phyloP scores from a whole-genome alignment of 2,113 vertebrate species.

The Melozone crissalis region DNA sequence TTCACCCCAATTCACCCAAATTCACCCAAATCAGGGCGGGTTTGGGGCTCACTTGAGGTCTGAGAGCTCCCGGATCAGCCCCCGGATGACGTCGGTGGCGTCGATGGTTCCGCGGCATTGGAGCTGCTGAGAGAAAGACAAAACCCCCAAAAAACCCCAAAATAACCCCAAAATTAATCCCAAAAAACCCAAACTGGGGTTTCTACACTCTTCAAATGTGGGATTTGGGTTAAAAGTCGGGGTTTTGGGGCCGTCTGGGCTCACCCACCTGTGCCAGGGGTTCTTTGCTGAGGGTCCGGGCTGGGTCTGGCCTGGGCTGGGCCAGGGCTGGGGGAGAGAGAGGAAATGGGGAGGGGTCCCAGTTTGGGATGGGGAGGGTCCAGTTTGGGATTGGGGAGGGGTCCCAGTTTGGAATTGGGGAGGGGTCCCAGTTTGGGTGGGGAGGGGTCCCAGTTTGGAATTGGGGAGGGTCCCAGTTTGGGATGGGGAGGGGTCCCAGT shows the following conservation, averaged over 20 bases:
- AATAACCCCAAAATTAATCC: no score
- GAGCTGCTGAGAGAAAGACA: neutral
- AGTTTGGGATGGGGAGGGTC: neutral
- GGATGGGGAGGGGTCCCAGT: neutral
- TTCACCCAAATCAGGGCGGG: no score
- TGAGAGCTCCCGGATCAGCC: neutral
- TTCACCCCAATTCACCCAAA: no score
- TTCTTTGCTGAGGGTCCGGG: fast-evolving
- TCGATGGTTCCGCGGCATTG: neutral
- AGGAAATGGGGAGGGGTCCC: neutral
- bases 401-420: no score
- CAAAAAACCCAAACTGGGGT: no score
- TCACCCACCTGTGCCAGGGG: neutral
- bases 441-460: no score
- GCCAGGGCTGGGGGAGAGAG: neutral
- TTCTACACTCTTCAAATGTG: neutral
- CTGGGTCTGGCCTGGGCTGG: neutral
- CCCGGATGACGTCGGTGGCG: fast-evolving
- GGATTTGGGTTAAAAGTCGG: neutral
- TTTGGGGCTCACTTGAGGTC: neutral
- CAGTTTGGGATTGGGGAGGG: no score
- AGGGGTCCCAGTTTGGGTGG: neutral
- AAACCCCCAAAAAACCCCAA: no score
- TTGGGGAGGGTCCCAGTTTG: neutral
- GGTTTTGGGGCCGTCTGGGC: no score